phyloP scores from a whole-genome alignment of 1,140 invertebrate genomes.

The Papilio polytes region DNA sequence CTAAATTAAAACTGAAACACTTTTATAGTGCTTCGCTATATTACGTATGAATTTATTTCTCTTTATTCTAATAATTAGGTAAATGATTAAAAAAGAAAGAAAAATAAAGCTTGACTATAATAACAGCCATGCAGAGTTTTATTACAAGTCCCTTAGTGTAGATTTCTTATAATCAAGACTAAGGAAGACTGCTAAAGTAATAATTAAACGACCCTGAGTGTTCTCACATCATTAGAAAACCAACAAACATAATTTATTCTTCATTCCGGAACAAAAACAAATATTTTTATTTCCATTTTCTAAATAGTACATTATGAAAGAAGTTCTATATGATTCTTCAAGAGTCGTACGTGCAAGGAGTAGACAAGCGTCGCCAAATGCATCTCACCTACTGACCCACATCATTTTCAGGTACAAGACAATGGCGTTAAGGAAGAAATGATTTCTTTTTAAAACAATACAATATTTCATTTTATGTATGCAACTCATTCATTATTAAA shows the following conservation, averaged over 20 bases:
- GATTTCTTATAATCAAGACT: too few relatives aligned
- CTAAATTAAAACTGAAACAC: conserved; percentile 1
- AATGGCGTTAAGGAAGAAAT: not conserved
- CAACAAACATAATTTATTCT: too few relatives aligned
- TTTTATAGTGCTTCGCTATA: not conserved
- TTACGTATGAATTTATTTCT: too few relatives aligned
- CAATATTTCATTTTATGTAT: not conserved
- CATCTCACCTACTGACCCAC: conserved; percentile 20
- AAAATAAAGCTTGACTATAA: too few relatives aligned
- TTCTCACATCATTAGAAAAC: too few relatives aligned
- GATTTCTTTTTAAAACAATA: conserved; percentile 2
- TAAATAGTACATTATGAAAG: not conserved
- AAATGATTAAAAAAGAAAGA: too few relatives aligned
- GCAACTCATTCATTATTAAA: not conserved
- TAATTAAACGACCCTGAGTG: too few relatives aligned
- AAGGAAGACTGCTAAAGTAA: too few relatives aligned
- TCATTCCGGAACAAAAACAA: too few relatives aligned
- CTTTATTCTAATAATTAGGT: too few relatives aligned
- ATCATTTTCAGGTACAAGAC: conserved; percentile 4
- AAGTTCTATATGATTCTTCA: not conserved
- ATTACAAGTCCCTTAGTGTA: too few relatives aligned
- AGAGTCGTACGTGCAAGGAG: not conserved
- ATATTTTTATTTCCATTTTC: not conserved
- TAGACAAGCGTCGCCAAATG: conserved; percentile 17
- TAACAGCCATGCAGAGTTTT: too few relatives aligned